Conservation (phyloP, 2,797 vertebrate species). For the Amblyraja radiata region DNA sequence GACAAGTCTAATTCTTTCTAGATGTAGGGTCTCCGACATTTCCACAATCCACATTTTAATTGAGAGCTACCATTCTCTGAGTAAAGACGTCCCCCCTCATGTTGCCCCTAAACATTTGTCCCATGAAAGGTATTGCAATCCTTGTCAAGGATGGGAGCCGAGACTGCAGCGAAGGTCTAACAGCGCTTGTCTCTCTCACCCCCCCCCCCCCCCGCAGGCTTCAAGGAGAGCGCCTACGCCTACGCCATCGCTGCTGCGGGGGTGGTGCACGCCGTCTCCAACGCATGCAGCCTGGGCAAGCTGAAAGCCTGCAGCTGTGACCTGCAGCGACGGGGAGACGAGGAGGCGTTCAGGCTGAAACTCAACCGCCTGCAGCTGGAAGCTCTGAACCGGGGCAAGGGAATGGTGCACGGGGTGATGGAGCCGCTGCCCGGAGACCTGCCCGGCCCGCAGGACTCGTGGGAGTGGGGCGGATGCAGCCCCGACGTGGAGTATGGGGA, state of each 20-base stretch:
- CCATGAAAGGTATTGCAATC: too few relatives aligned
- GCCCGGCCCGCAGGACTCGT: constrained; percentile 85
- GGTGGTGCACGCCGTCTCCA: constrained; percentile 89
- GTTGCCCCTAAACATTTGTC: too few relatives aligned
- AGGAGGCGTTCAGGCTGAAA: constrained; percentile 88
- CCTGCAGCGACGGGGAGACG: constrained; percentile 80
- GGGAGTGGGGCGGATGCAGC: constrained; percentile 99
- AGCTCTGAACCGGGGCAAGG: constrained; percentile 88
- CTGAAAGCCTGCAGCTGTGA: constrained; percentile 88
- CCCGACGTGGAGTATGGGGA: constrained; percentile 94
- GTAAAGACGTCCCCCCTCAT: too few relatives aligned
- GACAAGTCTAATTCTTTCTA: too few relatives aligned
- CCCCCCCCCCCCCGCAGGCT: constrained; percentile 63
- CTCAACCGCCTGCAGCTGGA: constrained; percentile 87
- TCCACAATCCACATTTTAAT: too few relatives aligned
- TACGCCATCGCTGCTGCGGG: constrained; percentile 90
- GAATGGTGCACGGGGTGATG: constrained; percentile 91
- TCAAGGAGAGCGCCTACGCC: constrained; percentile 90
- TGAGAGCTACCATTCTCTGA: too few relatives aligned
- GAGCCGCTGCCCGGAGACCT: constrained; percentile 80
- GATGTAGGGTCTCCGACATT: too few relatives aligned
- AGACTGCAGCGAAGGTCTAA: background rate
- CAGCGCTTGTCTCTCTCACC: too few relatives aligned
- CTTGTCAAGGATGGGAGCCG: too few relatives aligned
- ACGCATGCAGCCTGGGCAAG: constrained; percentile 91